Conservation (phyloP, 2,888 invertebrate genomes). For the Elegia similella region DNA sequence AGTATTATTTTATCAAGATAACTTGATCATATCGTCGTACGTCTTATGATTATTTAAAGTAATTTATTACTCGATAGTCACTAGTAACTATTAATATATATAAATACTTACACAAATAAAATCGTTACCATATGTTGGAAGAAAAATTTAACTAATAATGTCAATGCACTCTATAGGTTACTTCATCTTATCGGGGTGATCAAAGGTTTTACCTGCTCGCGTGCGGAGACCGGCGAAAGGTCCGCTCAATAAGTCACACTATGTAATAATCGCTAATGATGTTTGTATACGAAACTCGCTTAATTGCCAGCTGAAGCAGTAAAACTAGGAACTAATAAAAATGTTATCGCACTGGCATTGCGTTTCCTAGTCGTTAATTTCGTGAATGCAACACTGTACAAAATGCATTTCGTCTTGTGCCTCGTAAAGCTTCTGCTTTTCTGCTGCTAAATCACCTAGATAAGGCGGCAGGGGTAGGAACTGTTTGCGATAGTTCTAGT, state of each 20-base stretch:
- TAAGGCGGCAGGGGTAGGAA: neutral
- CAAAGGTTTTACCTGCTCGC: neutral
- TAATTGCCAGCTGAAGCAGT: conserved; percentile 12
- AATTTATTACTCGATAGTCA: no score
- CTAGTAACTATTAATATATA: no score
- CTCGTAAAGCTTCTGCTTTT: conserved; percentile 7
- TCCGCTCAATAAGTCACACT: conserved; percentile 6
- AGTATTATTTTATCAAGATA: no score
- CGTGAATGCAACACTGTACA: conserved; percentile 43
- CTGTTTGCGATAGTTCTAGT: neutral
- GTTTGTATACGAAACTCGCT: conserved; percentile 4
- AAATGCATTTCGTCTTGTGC: conserved; percentile 16
- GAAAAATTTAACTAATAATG: neutral
- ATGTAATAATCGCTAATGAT: conserved; percentile 4
- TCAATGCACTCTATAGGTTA: conserved; percentile 2
- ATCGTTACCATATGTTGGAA: neutral
- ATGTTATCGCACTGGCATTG: conserved; percentile 30
- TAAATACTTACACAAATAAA: neutral
- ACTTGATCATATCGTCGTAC: no score
- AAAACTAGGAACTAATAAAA: conserved; percentile 14
- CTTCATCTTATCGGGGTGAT: neutral
- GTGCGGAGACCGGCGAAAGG: conserved; percentile 1
- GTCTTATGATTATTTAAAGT: no score
- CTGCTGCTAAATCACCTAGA: conserved; percentile 10
- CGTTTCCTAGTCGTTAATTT: conserved; percentile 44